These are phyloP conservation scores for Diplazon laetatorius DNA, from an alignment of 2,888 invertebrate genomes.

Conservation along the genomic window DNA sequence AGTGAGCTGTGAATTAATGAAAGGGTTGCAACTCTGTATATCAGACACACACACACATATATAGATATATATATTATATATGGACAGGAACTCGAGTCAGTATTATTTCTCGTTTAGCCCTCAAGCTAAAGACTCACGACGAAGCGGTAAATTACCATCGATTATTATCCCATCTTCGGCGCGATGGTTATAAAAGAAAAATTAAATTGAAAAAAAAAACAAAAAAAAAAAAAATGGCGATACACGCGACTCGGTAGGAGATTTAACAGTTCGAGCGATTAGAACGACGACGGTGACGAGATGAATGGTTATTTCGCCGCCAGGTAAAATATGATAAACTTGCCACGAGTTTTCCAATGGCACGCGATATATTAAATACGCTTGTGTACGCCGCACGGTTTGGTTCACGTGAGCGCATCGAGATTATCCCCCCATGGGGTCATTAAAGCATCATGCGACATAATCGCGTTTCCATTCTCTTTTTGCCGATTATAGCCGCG, in stretches of 20 bases:
- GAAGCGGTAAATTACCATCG: conserved; percentile 42
- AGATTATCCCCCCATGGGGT: conserved; percentile 56
- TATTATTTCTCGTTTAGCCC: conserved; percentile 52
- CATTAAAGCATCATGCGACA: conserved; percentile 59
- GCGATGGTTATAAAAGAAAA: neutral
- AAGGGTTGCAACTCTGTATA: neutral
- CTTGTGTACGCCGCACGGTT: neutral
- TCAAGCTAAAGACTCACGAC: conserved; percentile 16
- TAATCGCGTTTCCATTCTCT: conserved; percentile 60
- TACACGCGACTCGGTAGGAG: neutral
- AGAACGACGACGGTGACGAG: conserved; percentile 5
- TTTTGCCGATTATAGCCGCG: conserved; percentile 52
- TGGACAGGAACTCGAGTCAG: neutral
- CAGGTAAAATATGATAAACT: conserved; percentile 53
- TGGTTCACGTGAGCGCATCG: conserved; percentile 36
- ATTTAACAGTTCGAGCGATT: neutral
- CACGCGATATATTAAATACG: conserved; percentile 7
- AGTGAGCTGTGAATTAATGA: too few species aligned
- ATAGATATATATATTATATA: neutral
- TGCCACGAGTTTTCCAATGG: conserved; percentile 12
- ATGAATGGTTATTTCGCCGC: conserved; percentile 39
- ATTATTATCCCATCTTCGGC: conserved; percentile 32
- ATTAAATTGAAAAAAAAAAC: neutral
- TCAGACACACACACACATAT: neutral
- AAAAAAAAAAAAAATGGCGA: conserved; percentile 27